Conservation (phyloP, 2,797 vertebrate genomes). For the Poecilia picta region DNA sequence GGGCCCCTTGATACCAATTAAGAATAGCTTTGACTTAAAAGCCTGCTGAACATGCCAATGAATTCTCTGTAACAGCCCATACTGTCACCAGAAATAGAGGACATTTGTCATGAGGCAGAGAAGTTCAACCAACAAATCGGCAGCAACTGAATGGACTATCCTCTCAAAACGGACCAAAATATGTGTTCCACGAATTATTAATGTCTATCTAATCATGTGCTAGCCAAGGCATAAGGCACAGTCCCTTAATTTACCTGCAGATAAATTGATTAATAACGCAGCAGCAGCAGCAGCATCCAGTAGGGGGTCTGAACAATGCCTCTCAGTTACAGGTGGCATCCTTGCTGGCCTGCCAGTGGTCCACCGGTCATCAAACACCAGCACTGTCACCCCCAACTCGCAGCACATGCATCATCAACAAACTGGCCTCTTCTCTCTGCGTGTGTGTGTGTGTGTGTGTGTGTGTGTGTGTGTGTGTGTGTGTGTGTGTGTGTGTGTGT, state of each 20-base stretch:
- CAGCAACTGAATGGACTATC: neutral
- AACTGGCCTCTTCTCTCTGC: constrained; percentile 42
- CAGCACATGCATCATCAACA: constrained; percentile 70
- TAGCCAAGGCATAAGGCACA: neutral
- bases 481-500: constrained; percentile 24
- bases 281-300: neutral
- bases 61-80: neutral
- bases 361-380: constrained; percentile 66
- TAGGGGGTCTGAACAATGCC: constrained; percentile 41
- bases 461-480: constrained; percentile 47
- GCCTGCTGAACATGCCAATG: neutral
- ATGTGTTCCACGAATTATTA: neutral
- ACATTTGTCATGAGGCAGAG: neutral
- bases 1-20: neutral
- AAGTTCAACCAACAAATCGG: neutral
- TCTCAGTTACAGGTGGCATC: constrained; percentile 80
- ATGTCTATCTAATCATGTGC: no score
- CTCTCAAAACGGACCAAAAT: neutral
- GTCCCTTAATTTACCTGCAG: constrained; percentile 26
- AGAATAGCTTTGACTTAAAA: neutral
- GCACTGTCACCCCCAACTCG: constrained; percentile 29
- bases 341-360: constrained; percentile 58
- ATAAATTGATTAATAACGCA: constrained; percentile 2
- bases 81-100: neutral
- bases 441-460: constrained; percentile 43